Evolutionary conservation across 2,797 vertebrate species (phyloP).

Genomic region (Neosalanx taihuensis): DNA sequence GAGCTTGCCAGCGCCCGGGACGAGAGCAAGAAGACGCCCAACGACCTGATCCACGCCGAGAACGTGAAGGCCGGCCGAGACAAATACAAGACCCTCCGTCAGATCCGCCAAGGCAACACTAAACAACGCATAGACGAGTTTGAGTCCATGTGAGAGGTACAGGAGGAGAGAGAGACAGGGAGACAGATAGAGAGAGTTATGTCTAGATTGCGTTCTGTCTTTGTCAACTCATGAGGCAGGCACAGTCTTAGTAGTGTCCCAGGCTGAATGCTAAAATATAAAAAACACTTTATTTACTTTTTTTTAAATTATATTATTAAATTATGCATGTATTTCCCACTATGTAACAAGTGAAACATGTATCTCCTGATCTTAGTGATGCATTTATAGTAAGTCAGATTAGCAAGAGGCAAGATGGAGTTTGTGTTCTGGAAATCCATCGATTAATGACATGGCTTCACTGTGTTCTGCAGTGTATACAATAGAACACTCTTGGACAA

Average conservation of each 20-base stretch:
- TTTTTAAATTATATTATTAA: too few species aligned
- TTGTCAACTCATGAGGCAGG: not conserved
- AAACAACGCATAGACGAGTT: conserved; percentile 98
- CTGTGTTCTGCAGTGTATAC: too few species aligned
- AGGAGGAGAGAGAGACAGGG: conserved; percentile 44
- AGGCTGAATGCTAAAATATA: not conserved
- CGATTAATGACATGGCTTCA: too few species aligned
- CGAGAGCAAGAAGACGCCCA: conserved; percentile 91
- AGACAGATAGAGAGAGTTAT: conserved; percentile 27
- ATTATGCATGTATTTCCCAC: too few species aligned
- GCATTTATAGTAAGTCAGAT: too few species aligned
- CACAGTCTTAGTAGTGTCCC: not conserved
- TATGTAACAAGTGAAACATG: too few species aligned
- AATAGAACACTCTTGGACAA: too few species aligned
- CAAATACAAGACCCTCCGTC: conserved; percentile 97
- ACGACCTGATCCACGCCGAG: conserved; percentile 93
- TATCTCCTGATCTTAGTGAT: too few species aligned
- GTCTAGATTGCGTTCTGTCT: conserved; percentile 81
- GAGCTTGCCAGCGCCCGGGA: conserved; percentile 91
- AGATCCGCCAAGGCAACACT: conserved; percentile 97
- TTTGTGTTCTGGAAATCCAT: too few species aligned
- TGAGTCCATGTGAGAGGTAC: conserved; percentile 89
- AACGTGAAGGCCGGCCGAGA: conserved; percentile 94
- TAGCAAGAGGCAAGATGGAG: too few species aligned
- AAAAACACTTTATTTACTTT: too few species aligned